Conservation (phyloP, 2,888 invertebrate species). For the Muscina levida region DNA sequence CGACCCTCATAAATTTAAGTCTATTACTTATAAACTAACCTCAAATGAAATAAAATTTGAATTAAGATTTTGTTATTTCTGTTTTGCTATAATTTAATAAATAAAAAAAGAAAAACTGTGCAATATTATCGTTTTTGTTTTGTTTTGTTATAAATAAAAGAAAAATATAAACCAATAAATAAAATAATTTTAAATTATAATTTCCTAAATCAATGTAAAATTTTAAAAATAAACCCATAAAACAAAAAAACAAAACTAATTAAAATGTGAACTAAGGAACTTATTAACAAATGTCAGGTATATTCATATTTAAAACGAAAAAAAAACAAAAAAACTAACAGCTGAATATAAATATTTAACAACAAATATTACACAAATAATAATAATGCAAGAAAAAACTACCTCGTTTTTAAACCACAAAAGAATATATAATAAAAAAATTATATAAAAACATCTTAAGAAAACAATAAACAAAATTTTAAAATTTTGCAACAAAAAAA, state of each 20-base stretch:
- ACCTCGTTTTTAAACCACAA: constrained; percentile 56
- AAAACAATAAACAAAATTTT: constrained; percentile 38
- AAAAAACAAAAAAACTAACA: constrained; percentile 3
- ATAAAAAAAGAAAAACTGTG: constrained; percentile 5
- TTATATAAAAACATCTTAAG: constrained; percentile 22
- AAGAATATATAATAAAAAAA: background rate
- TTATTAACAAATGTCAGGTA: constrained; percentile 29
- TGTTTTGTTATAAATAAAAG: constrained; percentile 1
- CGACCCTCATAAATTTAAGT: background rate
- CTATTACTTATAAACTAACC: too few relatives aligned
- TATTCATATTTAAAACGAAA: constrained; percentile 25
- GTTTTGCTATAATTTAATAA: constrained; percentile 17
- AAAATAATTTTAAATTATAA: background rate
- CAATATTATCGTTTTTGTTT: constrained; percentile 19
- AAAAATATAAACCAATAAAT: constrained; percentile 33
- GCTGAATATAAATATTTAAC: constrained; percentile 12
- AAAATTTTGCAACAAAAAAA: constrained; percentile 57
- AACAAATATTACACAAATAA: constrained; percentile 30
- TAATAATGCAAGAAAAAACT: constrained; percentile 52
- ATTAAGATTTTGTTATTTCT: background rate
- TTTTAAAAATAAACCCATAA: constrained; percentile 43
- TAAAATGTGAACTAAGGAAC: background rate
- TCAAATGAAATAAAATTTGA: constrained; percentile 7
- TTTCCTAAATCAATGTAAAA: constrained; percentile 9
- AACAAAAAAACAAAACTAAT: background rate